phyloP scores from a whole-genome alignment of 1,140 invertebrate genomes.

The Himalopsyche phryganea region DNA sequence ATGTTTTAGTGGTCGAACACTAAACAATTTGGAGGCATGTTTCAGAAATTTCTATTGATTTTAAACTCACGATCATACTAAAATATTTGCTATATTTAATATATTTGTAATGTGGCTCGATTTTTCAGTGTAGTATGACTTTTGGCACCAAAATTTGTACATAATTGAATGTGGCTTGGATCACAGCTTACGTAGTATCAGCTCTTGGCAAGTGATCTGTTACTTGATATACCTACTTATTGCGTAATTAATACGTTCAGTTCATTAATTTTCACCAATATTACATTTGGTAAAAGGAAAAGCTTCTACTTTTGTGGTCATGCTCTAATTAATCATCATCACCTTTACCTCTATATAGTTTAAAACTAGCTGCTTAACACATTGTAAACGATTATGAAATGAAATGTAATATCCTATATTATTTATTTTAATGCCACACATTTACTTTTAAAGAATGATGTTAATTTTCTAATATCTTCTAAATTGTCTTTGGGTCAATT shows the following conservation, averaged over 20 bases:
- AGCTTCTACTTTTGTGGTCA: slow-evolving; percentile 34
- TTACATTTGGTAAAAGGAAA: slow-evolving; percentile 32
- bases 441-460: too few relatives aligned
- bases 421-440: too few relatives aligned
- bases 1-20: too few relatives aligned
- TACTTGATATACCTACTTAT: slow-evolving; percentile 23
- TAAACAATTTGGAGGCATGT: slow-evolving; percentile 25
- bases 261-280: slow-evolving; percentile 28
- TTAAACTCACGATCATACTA: slow-evolving; percentile 28
- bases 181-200: slow-evolving; percentile 36
- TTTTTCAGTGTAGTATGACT: slow-evolving; percentile 34
- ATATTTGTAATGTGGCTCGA: slow-evolving; percentile 34
- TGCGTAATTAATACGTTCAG: slow-evolving; percentile 34
- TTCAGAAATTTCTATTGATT: slow-evolving; percentile 9
- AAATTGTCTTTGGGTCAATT: too few relatives aligned
- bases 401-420: too few relatives aligned
- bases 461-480: too few relatives aligned
- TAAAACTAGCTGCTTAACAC: slow-evolving; percentile 32
- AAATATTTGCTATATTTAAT: slow-evolving; percentile 31
- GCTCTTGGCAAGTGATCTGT: slow-evolving; percentile 34
- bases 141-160: slow-evolving; percentile 35
- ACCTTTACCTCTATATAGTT: slow-evolving; percentile 32
- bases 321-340: slow-evolving; percentile 36
- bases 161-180: slow-evolving; percentile 36
- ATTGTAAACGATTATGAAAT: slow-evolving; percentile 9